phyloP scores from a whole-genome alignment of 2,113 vertebrate genomes.

The Ceyx cyanopectus region DNA sequence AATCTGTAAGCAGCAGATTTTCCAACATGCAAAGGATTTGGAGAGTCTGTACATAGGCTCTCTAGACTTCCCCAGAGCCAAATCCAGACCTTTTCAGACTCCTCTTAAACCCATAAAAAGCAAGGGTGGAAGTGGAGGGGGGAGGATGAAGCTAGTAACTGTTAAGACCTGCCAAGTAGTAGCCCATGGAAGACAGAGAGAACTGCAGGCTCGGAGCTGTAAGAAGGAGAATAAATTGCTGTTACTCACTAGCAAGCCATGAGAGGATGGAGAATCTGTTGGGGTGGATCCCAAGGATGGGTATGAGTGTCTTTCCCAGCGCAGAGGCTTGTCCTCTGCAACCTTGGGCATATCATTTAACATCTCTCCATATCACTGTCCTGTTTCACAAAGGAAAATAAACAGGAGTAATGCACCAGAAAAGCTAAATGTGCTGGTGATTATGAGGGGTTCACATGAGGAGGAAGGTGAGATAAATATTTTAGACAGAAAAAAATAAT shows the following conservation, averaged over 20 bases:
- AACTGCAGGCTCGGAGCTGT: neutral
- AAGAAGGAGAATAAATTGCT: neutral
- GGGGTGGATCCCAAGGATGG: neutral
- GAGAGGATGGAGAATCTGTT: neutral
- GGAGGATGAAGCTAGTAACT: neutral
- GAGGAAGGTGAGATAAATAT: conserved; percentile 32
- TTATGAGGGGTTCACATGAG: neutral
- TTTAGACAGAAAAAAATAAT: conserved; percentile 19
- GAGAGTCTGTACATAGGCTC: neutral
- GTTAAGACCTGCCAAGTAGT: neutral
- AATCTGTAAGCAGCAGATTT: neutral
- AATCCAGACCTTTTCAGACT: neutral
- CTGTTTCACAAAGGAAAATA: conserved; percentile 48
- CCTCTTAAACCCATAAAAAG: neutral
- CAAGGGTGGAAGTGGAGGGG: neutral
- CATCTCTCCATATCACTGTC: neutral
- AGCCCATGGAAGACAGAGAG: neutral
- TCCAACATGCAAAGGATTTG: accelerated
- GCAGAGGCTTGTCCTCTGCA: neutral
- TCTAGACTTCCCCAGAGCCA: neutral
- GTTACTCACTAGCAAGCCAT: neutral
- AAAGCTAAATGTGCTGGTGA: conserved; percentile 13
- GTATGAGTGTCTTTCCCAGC: neutral
- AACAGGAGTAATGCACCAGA: neutral
- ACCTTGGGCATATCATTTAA: conserved; percentile 47